Conservation (phyloP, 2,888 invertebrate species). For the Heterodera filipjevi region DNA sequence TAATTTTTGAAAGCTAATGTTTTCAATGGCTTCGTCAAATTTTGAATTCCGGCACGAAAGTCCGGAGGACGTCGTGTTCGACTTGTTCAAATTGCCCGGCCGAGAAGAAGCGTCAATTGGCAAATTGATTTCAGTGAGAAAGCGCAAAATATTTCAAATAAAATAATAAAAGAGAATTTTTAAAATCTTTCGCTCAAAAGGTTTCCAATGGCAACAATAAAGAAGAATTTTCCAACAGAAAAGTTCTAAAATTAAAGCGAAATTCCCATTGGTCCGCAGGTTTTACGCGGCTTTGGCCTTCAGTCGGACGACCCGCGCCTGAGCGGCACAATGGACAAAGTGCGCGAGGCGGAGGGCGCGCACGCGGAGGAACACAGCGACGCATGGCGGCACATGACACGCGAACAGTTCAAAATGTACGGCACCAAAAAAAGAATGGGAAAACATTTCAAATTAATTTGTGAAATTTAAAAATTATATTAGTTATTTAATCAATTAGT, state of each 20-base stretch:
- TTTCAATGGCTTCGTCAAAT: neutral
- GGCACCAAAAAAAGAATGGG: neutral
- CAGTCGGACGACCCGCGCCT: conserved; percentile 47
- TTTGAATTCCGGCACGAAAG: neutral
- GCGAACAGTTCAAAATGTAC: conserved; percentile 57
- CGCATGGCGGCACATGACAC: conserved; percentile 41
- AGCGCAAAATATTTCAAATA: neutral
- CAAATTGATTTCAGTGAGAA: conserved; percentile 40
- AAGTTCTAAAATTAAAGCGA: no score
- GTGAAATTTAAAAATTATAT: neutral
- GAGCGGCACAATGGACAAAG: conserved; percentile 41
- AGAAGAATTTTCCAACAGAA: neutral
- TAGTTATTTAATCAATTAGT: no score
- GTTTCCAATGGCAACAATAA: neutral
- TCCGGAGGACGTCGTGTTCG: conserved; percentile 53
- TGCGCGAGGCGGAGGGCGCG: conserved; percentile 39
- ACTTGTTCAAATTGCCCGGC: conserved; percentile 49
- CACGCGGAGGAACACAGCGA: conserved; percentile 41
- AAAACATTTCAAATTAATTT: neutral
- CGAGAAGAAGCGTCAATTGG: conserved; percentile 49
- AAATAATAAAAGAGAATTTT: neutral
- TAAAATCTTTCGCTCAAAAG: neutral
- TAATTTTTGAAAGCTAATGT: neutral
- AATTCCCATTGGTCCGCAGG: conserved; percentile 28
- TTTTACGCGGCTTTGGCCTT: conserved; percentile 47